Evolutionary conservation across 2,888 invertebrate genomes (phyloP).

Genomic region (Volucella inflata): DNA sequence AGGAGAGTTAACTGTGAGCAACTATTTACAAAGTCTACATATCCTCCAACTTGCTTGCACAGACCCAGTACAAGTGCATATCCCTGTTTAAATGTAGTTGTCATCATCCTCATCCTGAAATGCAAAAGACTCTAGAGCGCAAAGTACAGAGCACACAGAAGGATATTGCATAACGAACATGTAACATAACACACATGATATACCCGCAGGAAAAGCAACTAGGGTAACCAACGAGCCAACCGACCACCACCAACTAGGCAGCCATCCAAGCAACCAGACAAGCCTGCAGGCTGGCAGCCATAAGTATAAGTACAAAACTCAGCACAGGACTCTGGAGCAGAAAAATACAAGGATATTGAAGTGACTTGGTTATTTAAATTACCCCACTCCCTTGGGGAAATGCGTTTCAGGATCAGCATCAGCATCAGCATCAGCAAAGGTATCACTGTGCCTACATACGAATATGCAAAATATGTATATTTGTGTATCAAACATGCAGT

Average conservation of each 20-base stretch:
- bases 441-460: background rate
- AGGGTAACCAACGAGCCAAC: slow-evolving; percentile 46
- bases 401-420: slow-evolving; percentile 52
- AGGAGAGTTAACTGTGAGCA: slow-evolving; percentile 57
- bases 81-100: slow-evolving; percentile 54
- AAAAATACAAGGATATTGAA: slow-evolving; percentile 46
- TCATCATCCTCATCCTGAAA: slow-evolving; percentile 62
- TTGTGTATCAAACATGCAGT: background rate
- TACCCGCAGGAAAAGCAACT: slow-evolving; percentile 62
- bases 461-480: too few relatives aligned
- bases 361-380: slow-evolving; percentile 69
- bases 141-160: slow-evolving; percentile 23
- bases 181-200: slow-evolving; percentile 34
- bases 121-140: slow-evolving; percentile 16
- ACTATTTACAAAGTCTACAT: slow-evolving; percentile 59
- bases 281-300: background rate
- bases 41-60: slow-evolving; percentile 32
- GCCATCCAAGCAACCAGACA: background rate
- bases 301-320: slow-evolving; percentile 23
- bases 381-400: slow-evolving; percentile 59
- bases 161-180: slow-evolving; percentile 64
- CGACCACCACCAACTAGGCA: slow-evolving; percentile 19
- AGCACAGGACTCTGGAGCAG: background rate
- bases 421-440: slow-evolving; percentile 36
- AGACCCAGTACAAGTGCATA: slow-evolving; percentile 23